These are phyloP conservation scores for Caloenas nicobarica DNA, from an alignment of 2,113 vertebrate species.

Conservation along the genomic window DNA sequence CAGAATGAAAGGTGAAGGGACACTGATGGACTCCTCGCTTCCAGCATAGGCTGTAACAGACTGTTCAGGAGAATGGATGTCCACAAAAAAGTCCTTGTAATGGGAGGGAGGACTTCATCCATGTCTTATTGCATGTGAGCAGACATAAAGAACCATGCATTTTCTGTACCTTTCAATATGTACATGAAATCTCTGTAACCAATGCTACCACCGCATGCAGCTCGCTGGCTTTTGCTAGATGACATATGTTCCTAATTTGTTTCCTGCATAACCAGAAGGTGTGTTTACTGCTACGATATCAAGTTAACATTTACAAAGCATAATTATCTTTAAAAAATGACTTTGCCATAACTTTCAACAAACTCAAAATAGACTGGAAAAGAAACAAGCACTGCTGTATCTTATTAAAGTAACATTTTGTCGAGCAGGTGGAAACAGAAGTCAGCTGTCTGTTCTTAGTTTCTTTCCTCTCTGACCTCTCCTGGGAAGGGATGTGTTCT, in stretches of 20 bases:
- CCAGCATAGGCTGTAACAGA: neutral
- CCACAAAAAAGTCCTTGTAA: neutral
- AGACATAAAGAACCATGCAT: neutral
- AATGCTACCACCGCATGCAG: neutral
- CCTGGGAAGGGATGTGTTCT: constrained; percentile 63
- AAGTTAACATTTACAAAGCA: constrained; percentile 35
- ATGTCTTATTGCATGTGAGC: fast-evolving
- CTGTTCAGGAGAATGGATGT: neutral
- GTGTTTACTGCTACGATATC: constrained; percentile 54
- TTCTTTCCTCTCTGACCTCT: constrained; percentile 60
- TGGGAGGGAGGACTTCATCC: neutral
- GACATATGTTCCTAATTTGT: constrained; percentile 57
- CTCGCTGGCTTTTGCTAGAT: constrained; percentile 35
- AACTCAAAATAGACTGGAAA: constrained; percentile 48
- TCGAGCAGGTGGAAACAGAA: constrained; percentile 53
- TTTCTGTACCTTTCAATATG: neutral
- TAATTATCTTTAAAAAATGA: constrained; percentile 59
- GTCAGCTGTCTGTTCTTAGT: constrained; percentile 36
- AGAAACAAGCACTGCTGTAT: constrained; percentile 16
- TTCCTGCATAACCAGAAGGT: constrained; percentile 46
- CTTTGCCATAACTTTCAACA: constrained; percentile 62
- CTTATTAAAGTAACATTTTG: constrained; percentile 34
- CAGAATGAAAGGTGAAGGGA: neutral
- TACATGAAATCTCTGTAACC: constrained; percentile 29
- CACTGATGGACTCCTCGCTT: neutral